These are phyloP conservation scores for Agrilus biguttatus DNA, from an alignment of 2,888 invertebrate genomes.

Conservation along the genomic window DNA sequence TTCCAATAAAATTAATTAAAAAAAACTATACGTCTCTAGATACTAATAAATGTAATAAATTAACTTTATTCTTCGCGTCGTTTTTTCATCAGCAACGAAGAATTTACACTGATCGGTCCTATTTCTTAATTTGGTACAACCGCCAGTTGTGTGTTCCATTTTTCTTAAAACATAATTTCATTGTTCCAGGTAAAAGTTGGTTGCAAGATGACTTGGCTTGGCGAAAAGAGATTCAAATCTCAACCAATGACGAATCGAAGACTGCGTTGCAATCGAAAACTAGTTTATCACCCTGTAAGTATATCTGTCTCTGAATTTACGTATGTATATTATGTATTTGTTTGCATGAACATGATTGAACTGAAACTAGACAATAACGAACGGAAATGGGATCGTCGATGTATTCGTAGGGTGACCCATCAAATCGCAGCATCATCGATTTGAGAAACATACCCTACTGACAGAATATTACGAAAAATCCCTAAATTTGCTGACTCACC, in stretches of 20 bases:
- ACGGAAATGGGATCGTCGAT: too few species aligned
- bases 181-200: constrained; percentile 34
- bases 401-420: constrained; percentile 11
- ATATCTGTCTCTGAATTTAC: background rate
- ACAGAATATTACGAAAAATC: constrained; percentile 26
- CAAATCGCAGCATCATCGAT: constrained; percentile 25
- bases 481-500: constrained; percentile 27
- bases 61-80: too few species aligned
- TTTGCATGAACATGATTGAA: too few species aligned
- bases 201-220: constrained; percentile 32
- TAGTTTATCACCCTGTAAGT: constrained; percentile 33
- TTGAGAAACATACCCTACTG: constrained; percentile 24
- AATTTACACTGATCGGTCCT: too few species aligned
- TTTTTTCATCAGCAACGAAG: too few species aligned
- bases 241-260: constrained; percentile 31
- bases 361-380: too few species aligned
- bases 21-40: too few species aligned
- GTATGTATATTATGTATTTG: background rate
- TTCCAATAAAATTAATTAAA: too few species aligned
- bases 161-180: too few species aligned
- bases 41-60: too few species aligned
- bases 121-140: too few species aligned
- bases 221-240: constrained; percentile 30
- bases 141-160: too few species aligned
- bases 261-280: constrained; percentile 31